Percentiles rank a stretch among this genome's conserved stretches.
Conservation (phyloP, 2,113 vertebrate species). For the Acrocephalus arundinaceus region DNA sequence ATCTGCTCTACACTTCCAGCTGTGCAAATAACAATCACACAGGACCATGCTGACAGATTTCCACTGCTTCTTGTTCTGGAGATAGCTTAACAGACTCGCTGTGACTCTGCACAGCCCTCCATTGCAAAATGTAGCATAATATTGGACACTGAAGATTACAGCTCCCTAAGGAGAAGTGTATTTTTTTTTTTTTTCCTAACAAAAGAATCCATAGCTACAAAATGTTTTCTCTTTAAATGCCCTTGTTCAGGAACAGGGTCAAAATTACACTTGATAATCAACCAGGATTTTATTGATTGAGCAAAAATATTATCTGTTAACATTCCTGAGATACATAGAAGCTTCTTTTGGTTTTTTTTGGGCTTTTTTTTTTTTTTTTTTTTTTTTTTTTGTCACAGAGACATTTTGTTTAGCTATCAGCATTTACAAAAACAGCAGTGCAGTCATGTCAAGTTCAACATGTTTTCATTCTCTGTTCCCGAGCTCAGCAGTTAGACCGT, state of each 20-base stretch:
- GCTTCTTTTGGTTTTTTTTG: neutral
- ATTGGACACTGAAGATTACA: conserved; percentile 28
- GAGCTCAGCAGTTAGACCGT: neutral
- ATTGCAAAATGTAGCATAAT: neutral
- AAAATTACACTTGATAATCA: neutral
- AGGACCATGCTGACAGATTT: conserved; percentile 47
- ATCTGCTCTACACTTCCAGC: conserved; percentile 33
- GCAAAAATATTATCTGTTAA: neutral
- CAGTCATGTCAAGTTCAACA: conserved; percentile 53
- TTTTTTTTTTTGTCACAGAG: neutral
- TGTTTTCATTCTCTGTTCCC: conserved; percentile 11
- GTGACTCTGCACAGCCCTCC: neutral
- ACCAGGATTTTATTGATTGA: neutral
- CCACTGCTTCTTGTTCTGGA: neutral
- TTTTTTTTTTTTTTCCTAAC: neutral
- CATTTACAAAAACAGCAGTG: conserved; percentile 20
- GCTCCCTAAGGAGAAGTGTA: neutral
- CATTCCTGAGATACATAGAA: neutral
- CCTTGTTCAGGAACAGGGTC: neutral
- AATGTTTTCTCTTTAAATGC: neutral
- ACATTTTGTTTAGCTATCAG: neutral
- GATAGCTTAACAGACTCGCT: neutral
- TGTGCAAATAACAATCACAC: conserved; percentile 46
- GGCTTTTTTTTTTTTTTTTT: neutral
- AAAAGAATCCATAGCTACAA: neutral